Evolutionary conservation across 2,888 invertebrate genomes (phyloP), one percentile per base, ranked within the genome.

Genomic region (Seira sanloemensis): DNA sequence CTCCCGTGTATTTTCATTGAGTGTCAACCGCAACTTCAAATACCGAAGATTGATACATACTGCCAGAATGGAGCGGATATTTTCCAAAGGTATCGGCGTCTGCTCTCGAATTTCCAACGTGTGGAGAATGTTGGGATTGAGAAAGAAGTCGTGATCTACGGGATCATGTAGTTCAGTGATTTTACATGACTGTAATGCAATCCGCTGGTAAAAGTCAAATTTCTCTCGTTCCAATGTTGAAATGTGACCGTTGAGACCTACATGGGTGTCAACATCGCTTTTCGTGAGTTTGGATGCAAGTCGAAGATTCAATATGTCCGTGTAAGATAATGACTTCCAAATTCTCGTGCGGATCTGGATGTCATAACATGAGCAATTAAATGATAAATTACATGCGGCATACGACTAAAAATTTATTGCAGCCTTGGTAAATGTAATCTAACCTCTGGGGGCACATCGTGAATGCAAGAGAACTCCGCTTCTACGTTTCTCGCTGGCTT

Each of bases 271-370:
- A 7, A 85, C 74, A 26, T 85, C 85, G 21, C 24, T 46, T 58
- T 85, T 85, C 18, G 72, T 78, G 68, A 78, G 78, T 9, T 67
- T 21, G 23, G 78, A 78, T 18, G 82, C 71, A 19, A 85, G 69
- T 16, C 85, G 23, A 16, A 85, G 78, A 37, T 71, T 85, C 18
- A 85, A 24, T 5, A 69, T 25, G 46, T 85, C 82, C 21, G 78
- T 54, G 50, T 78, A 74, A 4, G 72, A 19, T 21, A 85, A 16
- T 24, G 25, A 16, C 50, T 77, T 27, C 81, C 81, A 85, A 7
- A 85, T 81, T 71, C 2, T 16, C 1, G 72, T 58, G 58, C 81
- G 85, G 24, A 81, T 78, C 85, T 85, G 25, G n/a, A n/a, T n/a
- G n/a, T n/a, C n/a, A n/a, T n/a, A n/a, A n/a, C n/a, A n/a, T n/a